These are phyloP conservation scores for Lutjanus argentimaculatus DNA, from an alignment of 2,797 vertebrate genomes.

Conservation along the genomic window DNA sequence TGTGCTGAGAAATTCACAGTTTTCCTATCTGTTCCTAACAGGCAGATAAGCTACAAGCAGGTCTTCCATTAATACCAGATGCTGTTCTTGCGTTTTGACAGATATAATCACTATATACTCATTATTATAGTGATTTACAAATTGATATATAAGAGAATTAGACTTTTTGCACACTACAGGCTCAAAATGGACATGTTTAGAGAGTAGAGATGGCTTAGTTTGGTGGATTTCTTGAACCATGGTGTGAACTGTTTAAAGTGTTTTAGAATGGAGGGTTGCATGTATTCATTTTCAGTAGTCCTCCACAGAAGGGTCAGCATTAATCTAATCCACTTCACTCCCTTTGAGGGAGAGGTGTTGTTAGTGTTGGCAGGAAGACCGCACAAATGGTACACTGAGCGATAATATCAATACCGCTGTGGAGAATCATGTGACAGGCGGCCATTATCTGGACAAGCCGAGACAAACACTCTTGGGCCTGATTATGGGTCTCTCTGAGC, in stretches of 20 bases:
- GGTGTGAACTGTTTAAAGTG: slow-evolving; percentile 7
- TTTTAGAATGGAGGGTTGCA: slow-evolving; percentile 18
- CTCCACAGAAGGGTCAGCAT: slow-evolving; percentile 42
- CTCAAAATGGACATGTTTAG: neutral
- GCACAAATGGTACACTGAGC: slow-evolving; percentile 50
- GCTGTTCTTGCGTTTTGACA: slow-evolving; percentile 15
- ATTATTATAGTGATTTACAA: slow-evolving; percentile 10
- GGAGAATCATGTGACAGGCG: slow-evolving; percentile 61
- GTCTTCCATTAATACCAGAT: slow-evolving; percentile 10
- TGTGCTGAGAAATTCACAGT: slow-evolving; percentile 23
- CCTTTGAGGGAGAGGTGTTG: slow-evolving; percentile 28
- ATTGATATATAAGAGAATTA: slow-evolving; percentile 4
- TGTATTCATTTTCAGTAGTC: slow-evolving; percentile 26
- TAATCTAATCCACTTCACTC: slow-evolving; percentile 52
- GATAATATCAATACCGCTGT: slow-evolving; percentile 54
- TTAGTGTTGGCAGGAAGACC: slow-evolving; percentile 55
- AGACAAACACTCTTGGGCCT: slow-evolving; percentile 44
- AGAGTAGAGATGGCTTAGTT: neutral
- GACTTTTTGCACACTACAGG: neutral
- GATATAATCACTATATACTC: neutral
- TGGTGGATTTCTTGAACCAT: slow-evolving; percentile 7
- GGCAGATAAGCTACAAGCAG: slow-evolving; percentile 14
- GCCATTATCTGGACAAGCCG: slow-evolving; percentile 64
- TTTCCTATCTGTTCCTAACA: slow-evolving; percentile 30
- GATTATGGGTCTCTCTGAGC: slow-evolving; percentile 44